These are phyloP conservation scores for Tenebrio molitor DNA, from an alignment of 1,140 invertebrate species.

Conservation along the genomic window DNA sequence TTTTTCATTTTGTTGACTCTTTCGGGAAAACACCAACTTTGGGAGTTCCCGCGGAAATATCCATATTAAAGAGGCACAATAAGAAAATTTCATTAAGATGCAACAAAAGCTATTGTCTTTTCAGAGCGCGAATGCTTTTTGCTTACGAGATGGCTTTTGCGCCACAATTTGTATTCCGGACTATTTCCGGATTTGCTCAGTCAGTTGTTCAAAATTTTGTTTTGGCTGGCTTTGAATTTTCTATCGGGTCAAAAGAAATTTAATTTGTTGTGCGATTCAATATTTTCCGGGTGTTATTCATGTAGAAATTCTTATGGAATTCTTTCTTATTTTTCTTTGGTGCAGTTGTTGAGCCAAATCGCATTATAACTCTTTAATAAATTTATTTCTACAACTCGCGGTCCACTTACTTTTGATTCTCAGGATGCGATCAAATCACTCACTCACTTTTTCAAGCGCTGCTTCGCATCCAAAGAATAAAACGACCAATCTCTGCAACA, in stretches of 20 bases:
- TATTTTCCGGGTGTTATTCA: slow-evolving; percentile 24
- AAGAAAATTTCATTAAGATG: slow-evolving; percentile 42
- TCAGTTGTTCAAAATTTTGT: slow-evolving; percentile 35
- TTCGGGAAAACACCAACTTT: background rate
- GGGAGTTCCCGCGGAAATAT: background rate
- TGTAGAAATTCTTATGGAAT: slow-evolving; percentile 14
- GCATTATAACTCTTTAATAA: slow-evolving; percentile 10
- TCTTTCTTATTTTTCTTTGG: background rate
- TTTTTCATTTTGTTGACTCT: background rate
- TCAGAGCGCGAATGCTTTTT: background rate
- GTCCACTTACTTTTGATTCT: background rate
- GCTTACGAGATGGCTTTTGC: slow-evolving; percentile 32
- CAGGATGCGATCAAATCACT: background rate
- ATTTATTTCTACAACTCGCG: background rate
- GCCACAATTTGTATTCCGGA: slow-evolving; percentile 31
- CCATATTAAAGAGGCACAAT: slow-evolving; percentile 4
- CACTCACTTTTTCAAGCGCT: too few species aligned
- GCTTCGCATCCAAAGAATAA: too few species aligned
- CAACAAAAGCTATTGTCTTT: slow-evolving; percentile 38
- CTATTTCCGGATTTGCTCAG: slow-evolving; percentile 34
- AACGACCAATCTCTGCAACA: too few species aligned
- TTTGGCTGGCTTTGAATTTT: slow-evolving; percentile 28
- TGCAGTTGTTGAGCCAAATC: slow-evolving; percentile 8
- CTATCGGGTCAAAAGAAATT: slow-evolving; percentile 31
- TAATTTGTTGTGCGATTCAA: slow-evolving; percentile 33